Base-by-base conservation (phyloP, 2,888 invertebrate species). In the Oligia fasciuncula region DNA sequence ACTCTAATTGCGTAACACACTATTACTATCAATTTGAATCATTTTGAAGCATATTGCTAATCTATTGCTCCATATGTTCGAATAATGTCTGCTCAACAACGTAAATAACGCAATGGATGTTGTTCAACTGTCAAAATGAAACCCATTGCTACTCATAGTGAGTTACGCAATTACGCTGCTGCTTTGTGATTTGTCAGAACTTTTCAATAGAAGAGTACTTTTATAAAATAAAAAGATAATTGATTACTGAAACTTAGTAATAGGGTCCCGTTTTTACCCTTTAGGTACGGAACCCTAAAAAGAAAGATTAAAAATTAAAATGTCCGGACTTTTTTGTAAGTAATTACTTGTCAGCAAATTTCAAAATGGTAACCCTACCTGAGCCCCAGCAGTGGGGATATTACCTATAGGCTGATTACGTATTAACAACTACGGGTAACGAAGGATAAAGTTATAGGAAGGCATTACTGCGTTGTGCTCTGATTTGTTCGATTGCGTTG, bases 401-500 rank as follows among this genome's bases (percentile, higher is more conserved):
- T 23, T 35, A 29, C 29, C 29, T 29, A 35, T 1, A 51, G 4
- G 46, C 13, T 57, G 46, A 75, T 75, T 60, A 75, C 8, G 19
- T 73, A 76, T 49, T 17, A 57, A 57, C 40, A 76, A 65, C 19
- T 43, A 43, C 49, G 19, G 70, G 70, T 62, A 70, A 71, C n/a
- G 40, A 35, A 63, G 66, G 69, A 83, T 46, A 71, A 71, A 72
- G 63, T 70, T 60, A 66, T 73, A 73, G 63, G 63, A 57, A 72
- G 63, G n/a, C 35, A 76, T 68, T 57, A 74, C 4, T 17, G 67
- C 49, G 80, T 68, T 79, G 69, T 83, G 85, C 86, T 85, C 84
- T 85, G 86, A 85, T 85, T 85, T 85, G 80, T 79, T 51, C 46
- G 72, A 86, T 86, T 63, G 83, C 73, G 82, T 85, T 77, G 86